These are phyloP conservation scores for Lapara coniferarum DNA, from an alignment of 2,888 invertebrate species.

Conservation along the genomic window DNA sequence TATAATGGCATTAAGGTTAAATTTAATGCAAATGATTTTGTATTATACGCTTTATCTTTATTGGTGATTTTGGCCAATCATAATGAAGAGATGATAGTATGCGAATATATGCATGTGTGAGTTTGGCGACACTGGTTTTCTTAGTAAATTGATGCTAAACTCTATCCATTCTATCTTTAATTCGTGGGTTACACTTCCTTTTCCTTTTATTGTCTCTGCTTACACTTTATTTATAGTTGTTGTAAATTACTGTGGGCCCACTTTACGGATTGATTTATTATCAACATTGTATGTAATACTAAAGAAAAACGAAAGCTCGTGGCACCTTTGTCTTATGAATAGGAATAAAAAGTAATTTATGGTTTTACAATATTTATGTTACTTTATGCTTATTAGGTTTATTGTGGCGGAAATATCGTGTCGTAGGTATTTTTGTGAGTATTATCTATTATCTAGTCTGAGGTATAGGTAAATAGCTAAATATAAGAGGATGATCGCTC, in stretches of 20 bases:
- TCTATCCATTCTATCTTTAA: no score
- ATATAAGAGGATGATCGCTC: slow-evolving; percentile 31
- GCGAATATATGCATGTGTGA: no score
- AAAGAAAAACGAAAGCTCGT: slow-evolving; percentile 10
- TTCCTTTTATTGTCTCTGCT: slow-evolving; percentile 9
- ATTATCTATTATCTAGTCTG: no score
- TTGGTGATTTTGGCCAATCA: no score
- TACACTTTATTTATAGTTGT: slow-evolving; percentile 21
- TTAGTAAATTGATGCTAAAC: no score
- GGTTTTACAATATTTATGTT: slow-evolving; percentile 26
- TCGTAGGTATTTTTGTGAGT: no score
- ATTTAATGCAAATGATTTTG: no score
- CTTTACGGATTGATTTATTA: slow-evolving; percentile 15
- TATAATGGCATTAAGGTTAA: no score
- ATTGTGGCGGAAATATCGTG: no score
- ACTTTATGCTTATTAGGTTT: not conserved
- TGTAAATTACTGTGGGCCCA: slow-evolving; percentile 19
- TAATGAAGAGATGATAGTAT: no score
- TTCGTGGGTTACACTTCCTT: slow-evolving; percentile 1
- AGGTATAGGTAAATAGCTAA: not conserved
- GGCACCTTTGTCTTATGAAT: slow-evolving; percentile 14
- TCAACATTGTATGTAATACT: slow-evolving; percentile 10
- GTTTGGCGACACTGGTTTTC: no score
- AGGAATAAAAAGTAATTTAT: slow-evolving; percentile 4
- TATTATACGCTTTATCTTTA: no score